Percentiles rank a stretch among this genome's conserved stretches.
phyloP scores from a whole-genome alignment of 2,888 invertebrate genomes.

The Papilio elwesi region DNA sequence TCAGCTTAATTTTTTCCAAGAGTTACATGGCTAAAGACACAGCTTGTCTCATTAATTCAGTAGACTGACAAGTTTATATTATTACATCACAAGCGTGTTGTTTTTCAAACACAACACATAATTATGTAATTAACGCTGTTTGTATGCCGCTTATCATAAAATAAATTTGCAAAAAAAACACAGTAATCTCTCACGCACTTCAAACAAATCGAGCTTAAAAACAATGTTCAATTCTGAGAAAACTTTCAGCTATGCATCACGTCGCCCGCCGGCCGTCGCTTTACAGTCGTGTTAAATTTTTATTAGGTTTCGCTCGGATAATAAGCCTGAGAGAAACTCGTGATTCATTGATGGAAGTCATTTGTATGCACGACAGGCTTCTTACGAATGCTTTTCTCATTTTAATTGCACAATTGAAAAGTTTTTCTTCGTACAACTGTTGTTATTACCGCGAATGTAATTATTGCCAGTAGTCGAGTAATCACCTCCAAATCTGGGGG shows the following conservation, averaged over 20 bases:
- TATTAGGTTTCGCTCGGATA: constrained; percentile 26
- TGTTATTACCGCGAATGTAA: not conserved
- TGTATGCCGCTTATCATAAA: constrained; percentile 16
- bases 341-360: constrained; percentile 27
- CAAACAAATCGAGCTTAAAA: constrained; percentile 33
- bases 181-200: constrained; percentile 36
- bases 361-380: constrained; percentile 13
- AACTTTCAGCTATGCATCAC: constrained; percentile 34
- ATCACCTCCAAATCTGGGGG: not conserved
- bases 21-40: not conserved
- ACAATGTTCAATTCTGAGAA: constrained; percentile 42
- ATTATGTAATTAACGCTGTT: constrained; percentile 17
- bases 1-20: not conserved
- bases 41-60: not conserved
- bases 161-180: constrained; percentile 21
- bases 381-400: constrained; percentile 26
- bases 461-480: not conserved
- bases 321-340: constrained; percentile 21
- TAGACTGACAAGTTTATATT: constrained; percentile 8
- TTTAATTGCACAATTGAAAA: constrained; percentile 18
- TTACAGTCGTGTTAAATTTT: constrained; percentile 30
- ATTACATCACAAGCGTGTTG: constrained; percentile 14
- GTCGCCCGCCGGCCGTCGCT: constrained; percentile 7
- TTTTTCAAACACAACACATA: constrained; percentile 19
- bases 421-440: constrained; percentile 6